Evolutionary conservation across 2,113 vertebrate species (phyloP), one percentile per base, ranked within the genome.

Genomic region (Dendrocopos noguchii): DNA sequence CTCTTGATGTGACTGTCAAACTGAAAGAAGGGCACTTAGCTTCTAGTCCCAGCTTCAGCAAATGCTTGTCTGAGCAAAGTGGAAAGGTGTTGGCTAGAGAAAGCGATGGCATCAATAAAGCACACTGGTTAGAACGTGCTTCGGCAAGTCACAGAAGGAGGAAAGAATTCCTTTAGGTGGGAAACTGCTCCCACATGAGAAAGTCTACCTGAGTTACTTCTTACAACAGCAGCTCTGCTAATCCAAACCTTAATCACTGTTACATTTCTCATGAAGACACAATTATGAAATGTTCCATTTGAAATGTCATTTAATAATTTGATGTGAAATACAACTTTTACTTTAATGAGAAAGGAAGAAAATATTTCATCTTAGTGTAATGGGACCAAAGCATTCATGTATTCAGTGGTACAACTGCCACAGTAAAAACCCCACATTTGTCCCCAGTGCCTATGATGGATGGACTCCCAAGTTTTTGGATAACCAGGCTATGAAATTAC

Each of bases 181-280:
- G n/a, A 39, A 93, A 57, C 31, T 24, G 7, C 39, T 84, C 31
- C 66, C 2, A 4, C 16, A 55, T 7, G 9, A 93, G 14, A 42
- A 91, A 60, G 11, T 6, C 50, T 52, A 71, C 15, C 47, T 31
- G 31, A 77, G 60, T n/a, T 27, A 61, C 7, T 47, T 87, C 70
- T 16, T 75, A 70, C 72, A 93, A 86, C 42, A 78, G 73, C 52
- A 86, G 24, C 24, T 92, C 76, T 90, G 73, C 47, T 92, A 90
- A 81, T 46, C 25, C 61, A 75, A 78, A 75, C 24, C 4, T 79
- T 46, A 52, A 5, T 13, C 28, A 88, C 84, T 83, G 44, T 39
- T 61, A 71, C 31, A 72, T 68, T 53, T 50, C 39, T 73, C 46
- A 75, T 19, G 71, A 50, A 91, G 21, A 61, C 17, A 63, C 29